These are phyloP conservation scores for Conistra vaccinii DNA, from an alignment of 2,888 invertebrate species.

Conservation along the genomic window DNA sequence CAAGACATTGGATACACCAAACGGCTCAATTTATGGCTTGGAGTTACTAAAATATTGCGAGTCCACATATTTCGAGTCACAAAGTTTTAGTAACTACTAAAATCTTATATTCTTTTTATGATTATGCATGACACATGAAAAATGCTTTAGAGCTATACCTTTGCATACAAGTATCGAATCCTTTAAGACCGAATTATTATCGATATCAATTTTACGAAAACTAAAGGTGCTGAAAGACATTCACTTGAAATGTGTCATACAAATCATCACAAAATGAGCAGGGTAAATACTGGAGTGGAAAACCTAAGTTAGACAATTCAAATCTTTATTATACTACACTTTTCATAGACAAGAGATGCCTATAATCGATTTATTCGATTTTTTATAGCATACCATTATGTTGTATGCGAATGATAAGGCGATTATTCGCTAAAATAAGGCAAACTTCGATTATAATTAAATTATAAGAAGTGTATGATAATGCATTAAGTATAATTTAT, in stretches of 20 bases:
- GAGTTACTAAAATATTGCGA: constrained; percentile 24
- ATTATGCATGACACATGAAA: background rate
- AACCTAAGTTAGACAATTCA: background rate
- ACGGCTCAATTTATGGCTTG: constrained; percentile 5
- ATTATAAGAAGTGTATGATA: constrained; percentile 55
- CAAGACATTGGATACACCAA: background rate
- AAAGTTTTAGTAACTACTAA: constrained; percentile 15
- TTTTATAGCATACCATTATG: constrained; percentile 5
- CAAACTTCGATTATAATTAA: constrained; percentile 59
- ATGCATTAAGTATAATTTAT: constrained; percentile 27
- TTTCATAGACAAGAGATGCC: constrained; percentile 3
- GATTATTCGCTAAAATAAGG: constrained; percentile 44
- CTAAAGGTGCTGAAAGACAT: too few relatives aligned
- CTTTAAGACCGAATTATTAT: background rate
- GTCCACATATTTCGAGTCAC: background rate
- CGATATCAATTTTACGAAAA: background rate
- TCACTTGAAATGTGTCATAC: background rate
- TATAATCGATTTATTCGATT: constrained; percentile 24
- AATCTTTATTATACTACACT: background rate
- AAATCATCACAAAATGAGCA: background rate
- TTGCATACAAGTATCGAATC: background rate
- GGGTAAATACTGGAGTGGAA: constrained; percentile 13
- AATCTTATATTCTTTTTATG: background rate
- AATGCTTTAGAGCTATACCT: background rate
- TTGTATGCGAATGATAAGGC: constrained; percentile 36